Conservation (phyloP, 2,888 invertebrate genomes). For the Lasius platythorax region DNA sequence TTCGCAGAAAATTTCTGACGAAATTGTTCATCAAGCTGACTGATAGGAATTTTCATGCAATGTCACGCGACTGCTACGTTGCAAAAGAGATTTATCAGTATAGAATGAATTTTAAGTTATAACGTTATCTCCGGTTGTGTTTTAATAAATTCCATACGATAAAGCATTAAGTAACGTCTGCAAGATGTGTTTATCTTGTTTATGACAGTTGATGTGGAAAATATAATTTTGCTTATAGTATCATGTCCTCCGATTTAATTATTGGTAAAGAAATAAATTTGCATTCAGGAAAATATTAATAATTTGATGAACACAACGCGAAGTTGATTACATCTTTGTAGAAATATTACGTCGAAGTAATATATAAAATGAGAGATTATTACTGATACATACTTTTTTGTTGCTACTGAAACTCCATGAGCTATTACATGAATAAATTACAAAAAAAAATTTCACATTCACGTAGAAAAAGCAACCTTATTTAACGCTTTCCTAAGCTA, state of each 20-base stretch:
- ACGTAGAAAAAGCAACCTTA: background rate
- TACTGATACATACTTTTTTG: background rate
- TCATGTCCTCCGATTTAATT: background rate
- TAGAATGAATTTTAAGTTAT: conserved; percentile 5
- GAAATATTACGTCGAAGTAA: background rate
- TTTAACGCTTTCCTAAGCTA: conserved; percentile 5
- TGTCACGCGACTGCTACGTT: conserved; percentile 14
- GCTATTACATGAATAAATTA: background rate
- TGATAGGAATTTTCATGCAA: conserved; percentile 26
- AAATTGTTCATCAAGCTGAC: conserved; percentile 23
- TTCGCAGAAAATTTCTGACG: conserved; percentile 9
- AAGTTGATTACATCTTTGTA: background rate
- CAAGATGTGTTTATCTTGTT: background rate
- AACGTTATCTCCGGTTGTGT: background rate
- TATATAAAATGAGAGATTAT: background rate
- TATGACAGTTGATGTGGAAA: background rate
- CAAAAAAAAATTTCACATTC: background rate
- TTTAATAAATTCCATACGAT: conserved; percentile 7
- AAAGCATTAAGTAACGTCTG: background rate
- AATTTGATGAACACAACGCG: background rate
- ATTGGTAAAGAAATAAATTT: background rate
- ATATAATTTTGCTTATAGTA: background rate
- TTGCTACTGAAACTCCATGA: background rate
- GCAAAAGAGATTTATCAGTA: conserved; percentile 23
- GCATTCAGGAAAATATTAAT: background rate